Evolutionary conservation across 1,140 invertebrate species (phyloP).

Genomic region (Drosophila teissieri): DNA sequence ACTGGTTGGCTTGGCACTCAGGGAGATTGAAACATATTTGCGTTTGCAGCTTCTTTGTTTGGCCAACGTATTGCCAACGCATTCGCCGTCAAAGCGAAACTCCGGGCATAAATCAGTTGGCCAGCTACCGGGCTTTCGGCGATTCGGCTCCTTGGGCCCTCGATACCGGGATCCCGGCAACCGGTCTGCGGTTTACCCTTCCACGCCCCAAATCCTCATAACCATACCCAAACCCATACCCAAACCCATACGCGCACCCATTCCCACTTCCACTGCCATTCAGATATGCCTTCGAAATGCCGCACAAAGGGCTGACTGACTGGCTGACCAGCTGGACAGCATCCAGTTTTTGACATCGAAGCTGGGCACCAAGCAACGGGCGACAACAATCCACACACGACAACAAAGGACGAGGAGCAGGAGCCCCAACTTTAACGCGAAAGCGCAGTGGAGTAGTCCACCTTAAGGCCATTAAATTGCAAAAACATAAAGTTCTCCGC

Average conservation of each 20-base stretch:
- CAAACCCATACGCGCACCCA: background rate
- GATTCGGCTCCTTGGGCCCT: slow-evolving; percentile 16
- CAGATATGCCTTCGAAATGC: slow-evolving; percentile 16
- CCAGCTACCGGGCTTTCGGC: slow-evolving; percentile 65
- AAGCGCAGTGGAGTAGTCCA: background rate
- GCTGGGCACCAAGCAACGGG: slow-evolving; percentile 39
- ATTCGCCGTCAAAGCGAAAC: slow-evolving; percentile 31
- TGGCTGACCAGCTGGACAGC: background rate
- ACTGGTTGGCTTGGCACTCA: slow-evolving; percentile 1
- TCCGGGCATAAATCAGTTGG: slow-evolving; percentile 62
- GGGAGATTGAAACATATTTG: slow-evolving; percentile 47
- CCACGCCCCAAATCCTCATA: background rate
- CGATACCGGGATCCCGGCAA: slow-evolving; percentile 14
- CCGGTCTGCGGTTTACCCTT: slow-evolving; percentile 4
- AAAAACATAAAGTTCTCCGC: slow-evolving; percentile 9
- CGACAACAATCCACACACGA: slow-evolving; percentile 4
- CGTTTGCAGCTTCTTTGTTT: slow-evolving; percentile 41
- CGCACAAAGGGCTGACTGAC: slow-evolving; percentile 32
- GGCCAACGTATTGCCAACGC: slow-evolving; percentile 20
- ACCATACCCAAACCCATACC: background rate
- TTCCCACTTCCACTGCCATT: no score
- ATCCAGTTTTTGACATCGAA: slow-evolving; percentile 19
- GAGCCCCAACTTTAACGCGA: background rate
- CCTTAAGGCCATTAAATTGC: slow-evolving; percentile 22
- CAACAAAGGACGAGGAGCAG: slow-evolving; percentile 14